phyloP scores from a whole-genome alignment of 1,140 invertebrate species.

The Chironomus striatipennis region DNA sequence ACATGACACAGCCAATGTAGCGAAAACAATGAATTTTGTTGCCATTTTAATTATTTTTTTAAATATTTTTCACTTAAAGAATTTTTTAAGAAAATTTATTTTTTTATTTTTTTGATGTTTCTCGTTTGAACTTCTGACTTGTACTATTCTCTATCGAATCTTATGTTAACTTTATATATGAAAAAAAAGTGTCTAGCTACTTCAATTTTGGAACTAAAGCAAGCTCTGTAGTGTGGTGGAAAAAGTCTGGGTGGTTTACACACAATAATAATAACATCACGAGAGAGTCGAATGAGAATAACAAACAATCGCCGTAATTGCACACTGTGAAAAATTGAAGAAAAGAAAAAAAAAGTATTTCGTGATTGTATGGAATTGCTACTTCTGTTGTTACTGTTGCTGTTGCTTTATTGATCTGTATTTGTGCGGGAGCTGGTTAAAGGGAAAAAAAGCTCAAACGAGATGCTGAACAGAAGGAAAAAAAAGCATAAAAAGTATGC shows the following conservation, averaged over 20 bases:
- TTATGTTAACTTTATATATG: neutral
- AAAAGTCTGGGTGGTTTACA: neutral
- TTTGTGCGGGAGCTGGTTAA: neutral
- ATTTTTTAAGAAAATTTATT: neutral
- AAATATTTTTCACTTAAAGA: neutral
- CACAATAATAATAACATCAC: neutral
- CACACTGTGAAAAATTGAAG: constrained; percentile 15
- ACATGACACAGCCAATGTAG: constrained; percentile 15
- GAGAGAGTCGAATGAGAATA: neutral
- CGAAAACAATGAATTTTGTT: constrained; percentile 2
- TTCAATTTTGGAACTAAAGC: neutral
- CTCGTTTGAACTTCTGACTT: neutral
- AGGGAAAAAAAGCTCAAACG: neutral
- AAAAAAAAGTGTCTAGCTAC: neutral
- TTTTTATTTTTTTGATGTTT: constrained; percentile 1
- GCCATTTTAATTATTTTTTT: neutral
- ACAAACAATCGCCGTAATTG: constrained; percentile 4
- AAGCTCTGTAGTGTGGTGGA: neutral
- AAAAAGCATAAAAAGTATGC: neutral
- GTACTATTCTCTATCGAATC: neutral
- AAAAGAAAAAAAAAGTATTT: neutral
- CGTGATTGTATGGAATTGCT: neutral
- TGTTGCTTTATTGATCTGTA: no score
- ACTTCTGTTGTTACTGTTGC: no score
- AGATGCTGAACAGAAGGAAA: neutral